phyloP scores from a whole-genome alignment of 2,113 vertebrate genomes.

The Numenius arquata region DNA sequence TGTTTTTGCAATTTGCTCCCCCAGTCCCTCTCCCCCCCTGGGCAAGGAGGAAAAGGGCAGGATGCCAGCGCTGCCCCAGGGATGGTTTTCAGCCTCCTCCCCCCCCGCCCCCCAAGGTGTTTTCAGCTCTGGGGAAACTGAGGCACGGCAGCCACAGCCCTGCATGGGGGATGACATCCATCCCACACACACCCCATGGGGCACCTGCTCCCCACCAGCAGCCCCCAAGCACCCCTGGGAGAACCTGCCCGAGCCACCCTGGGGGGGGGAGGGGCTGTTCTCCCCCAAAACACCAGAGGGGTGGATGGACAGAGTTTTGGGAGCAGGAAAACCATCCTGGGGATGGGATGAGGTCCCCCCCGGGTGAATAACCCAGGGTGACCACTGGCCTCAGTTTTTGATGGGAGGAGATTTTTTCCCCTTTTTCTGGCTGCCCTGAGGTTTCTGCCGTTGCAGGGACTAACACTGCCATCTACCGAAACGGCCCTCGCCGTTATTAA shows the following conservation, averaged over 20 bases:
- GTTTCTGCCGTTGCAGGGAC: background rate
- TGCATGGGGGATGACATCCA: accelerated
- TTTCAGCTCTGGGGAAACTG: background rate
- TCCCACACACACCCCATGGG: accelerated
- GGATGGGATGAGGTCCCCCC: background rate
- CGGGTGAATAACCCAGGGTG: accelerated
- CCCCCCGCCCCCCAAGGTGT: too few species aligned
- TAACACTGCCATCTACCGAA: slow-evolving; percentile 31
- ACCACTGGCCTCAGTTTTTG: accelerated
- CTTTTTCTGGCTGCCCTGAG: accelerated
- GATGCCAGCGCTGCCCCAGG: background rate
- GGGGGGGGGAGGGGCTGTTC: background rate
- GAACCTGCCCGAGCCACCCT: accelerated
- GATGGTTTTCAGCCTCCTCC: background rate
- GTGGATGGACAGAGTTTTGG: accelerated
- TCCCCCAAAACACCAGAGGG: background rate
- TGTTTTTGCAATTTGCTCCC: background rate
- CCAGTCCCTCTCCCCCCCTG: accelerated
- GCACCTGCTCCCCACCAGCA: background rate
- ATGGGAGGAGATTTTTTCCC: accelerated
- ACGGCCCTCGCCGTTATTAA: accelerated
- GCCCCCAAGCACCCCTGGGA: background rate
- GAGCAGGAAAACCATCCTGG: accelerated
- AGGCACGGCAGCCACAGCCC: background rate
- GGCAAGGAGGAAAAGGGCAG: background rate